Conservation (phyloP, 2,797 vertebrate species). For the Oreortyx pictus region DNA sequence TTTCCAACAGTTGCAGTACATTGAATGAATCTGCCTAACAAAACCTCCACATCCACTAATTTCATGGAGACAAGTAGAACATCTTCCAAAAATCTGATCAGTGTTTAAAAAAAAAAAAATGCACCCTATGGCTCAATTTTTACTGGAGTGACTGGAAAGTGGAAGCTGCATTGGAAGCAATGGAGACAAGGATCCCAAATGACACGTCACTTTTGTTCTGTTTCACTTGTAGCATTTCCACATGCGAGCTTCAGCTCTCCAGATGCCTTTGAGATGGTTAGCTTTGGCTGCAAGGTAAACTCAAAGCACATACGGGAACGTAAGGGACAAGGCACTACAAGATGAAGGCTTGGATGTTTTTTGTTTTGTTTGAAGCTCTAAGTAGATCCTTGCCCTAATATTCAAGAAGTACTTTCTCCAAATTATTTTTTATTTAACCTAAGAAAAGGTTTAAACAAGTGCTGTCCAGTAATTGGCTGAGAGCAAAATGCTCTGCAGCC, state of each 20-base stretch:
- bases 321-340: neutral
- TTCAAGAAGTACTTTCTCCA: neutral
- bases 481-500: neutral
- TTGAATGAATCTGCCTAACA: neutral
- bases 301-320: neutral
- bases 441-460: neutral
- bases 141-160: neutral
- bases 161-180: neutral
- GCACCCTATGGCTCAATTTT: neutral
- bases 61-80: neutral
- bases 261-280: neutral
- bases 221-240: neutral
- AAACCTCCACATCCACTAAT: neutral
- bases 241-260: neutral
- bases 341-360: rapidly evolving
- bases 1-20: neutral
- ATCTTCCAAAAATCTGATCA: neutral
- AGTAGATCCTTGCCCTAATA: neutral
- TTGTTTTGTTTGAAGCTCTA: neutral
- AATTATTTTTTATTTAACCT: neutral
- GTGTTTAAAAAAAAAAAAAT: neutral
- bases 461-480: neutral
- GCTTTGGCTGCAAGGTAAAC: neutral
- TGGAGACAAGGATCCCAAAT: neutral
- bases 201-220: neutral